Percentiles rank a stretch among this genome's conserved stretches.
Conservation (phyloP, 2,888 invertebrate species). For the Sericinus montela region DNA sequence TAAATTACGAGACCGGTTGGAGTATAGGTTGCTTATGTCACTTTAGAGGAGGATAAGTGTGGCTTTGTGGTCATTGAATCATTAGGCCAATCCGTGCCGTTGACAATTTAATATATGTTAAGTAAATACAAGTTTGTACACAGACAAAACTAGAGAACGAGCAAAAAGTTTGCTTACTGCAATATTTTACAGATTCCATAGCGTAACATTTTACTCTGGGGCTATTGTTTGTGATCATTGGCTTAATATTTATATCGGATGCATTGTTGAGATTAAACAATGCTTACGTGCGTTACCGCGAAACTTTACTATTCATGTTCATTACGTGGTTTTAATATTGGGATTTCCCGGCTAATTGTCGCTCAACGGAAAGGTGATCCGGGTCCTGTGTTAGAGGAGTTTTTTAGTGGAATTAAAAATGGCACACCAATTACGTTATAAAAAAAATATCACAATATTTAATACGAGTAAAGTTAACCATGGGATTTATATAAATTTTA, state of each 20-base stretch:
- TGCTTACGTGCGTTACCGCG: slow-evolving; percentile 54
- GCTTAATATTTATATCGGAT: slow-evolving; percentile 38
- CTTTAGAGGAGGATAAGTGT: slow-evolving; percentile 69
- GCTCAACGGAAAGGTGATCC: slow-evolving; percentile 24
- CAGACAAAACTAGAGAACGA: slow-evolving; percentile 35
- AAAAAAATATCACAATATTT: no score
- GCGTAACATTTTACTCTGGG: slow-evolving; percentile 42
- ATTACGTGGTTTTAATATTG: slow-evolving; percentile 46
- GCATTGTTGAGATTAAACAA: slow-evolving; percentile 56
- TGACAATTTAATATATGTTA: slow-evolving; percentile 67
- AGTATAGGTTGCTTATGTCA: slow-evolving; percentile 41
- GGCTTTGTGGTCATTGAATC: slow-evolving; percentile 70
- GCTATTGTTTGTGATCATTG: slow-evolving; percentile 41
- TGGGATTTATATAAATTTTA: no score
- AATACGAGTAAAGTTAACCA: no score
- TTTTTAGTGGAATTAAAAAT: slow-evolving; percentile 1
- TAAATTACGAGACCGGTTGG: slow-evolving; percentile 23
- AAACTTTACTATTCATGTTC: slow-evolving; percentile 38
- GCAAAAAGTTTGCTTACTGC: slow-evolving; percentile 36
- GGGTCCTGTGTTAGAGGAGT: slow-evolving; percentile 18
- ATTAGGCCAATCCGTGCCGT: slow-evolving; percentile 71
- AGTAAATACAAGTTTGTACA: slow-evolving; percentile 44
- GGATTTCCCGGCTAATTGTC: slow-evolving; percentile 54
- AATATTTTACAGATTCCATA: slow-evolving; percentile 24
- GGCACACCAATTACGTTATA: no score